Evolutionary conservation across 2,113 vertebrate genomes (phyloP), one percentile per base, ranked within the genome.

Genomic region (Chloropsis cyanopogon): DNA sequence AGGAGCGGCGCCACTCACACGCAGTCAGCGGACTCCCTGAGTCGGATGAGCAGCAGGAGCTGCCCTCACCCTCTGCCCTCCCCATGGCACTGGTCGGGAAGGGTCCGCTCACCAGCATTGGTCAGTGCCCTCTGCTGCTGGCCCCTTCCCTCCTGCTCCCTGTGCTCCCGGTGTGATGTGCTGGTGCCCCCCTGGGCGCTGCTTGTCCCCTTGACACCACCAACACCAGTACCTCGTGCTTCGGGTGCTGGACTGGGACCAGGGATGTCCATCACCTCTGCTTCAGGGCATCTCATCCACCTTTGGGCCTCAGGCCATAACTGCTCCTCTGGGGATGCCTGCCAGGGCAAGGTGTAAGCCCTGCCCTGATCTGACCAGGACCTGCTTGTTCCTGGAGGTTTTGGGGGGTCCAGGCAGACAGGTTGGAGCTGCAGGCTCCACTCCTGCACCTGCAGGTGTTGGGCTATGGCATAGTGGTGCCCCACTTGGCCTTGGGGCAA

Each of bases 1-100:
- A 99, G 97, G 99, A 99, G 95, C 97, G 99, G 79, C 98, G 99
- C 44, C 99, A 99, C 92, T 99, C 99, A 1, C 99, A 99, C 24
- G 96, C 98, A 12, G 90, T 98, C 29, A 94, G 98, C 1, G 98
- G 98, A 56, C 97, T 98, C 70, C 98, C 98, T 0, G 99, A 99
- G 71, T 95, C 98, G 0, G 98, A 98, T 0, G 98, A 98, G 84
- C 98, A 98, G 44, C 97, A 98, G 1, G 97, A 98, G 57, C 96
- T 98, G 93, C 98, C 98, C 8, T 99, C 99, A 0, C 98, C 99
- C 47, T 97, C 98, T 0, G 95, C 98, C 11, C 97, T 99, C 59
- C 98, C 98, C 64, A 97, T 98, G 97, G 97, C 98, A 11, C 97
- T 98, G 86, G 98, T 98, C 2, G 97, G 97, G 80, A 99, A 99